Conservation (phyloP, 2,888 invertebrate species). For the Andrena marginata region DNA sequence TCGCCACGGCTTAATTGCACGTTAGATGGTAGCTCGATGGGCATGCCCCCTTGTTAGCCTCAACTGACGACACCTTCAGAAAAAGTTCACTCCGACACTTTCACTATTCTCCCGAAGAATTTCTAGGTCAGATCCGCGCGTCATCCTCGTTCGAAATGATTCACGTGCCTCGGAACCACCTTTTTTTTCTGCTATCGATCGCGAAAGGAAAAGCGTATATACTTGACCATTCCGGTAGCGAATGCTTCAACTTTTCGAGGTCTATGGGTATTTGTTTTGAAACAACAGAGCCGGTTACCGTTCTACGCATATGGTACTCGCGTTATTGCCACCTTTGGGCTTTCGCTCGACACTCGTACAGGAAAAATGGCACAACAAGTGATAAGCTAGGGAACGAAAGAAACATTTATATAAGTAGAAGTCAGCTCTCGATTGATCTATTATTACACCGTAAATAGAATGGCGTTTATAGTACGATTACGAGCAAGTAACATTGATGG, state of each 20-base stretch:
- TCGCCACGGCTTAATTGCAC: conserved; percentile 71
- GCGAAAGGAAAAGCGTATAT: not conserved
- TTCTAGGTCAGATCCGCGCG: conserved; percentile 63
- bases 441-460: no score
- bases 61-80: conserved; percentile 17
- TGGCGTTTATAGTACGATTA: no score
- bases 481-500: no score
- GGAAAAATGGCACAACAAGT: not conserved
- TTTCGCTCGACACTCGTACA: not conserved
- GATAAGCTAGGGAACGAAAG: not conserved
- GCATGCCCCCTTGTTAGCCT: conserved; percentile 11
- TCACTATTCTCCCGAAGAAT: conserved; percentile 61
- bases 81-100: conserved; percentile 53
- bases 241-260: not conserved
- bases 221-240: not conserved
- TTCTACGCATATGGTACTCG: not conserved
- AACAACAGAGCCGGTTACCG: not conserved
- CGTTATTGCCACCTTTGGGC: not conserved
- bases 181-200: not conserved
- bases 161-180: conserved; percentile 3
- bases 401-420: not conserved
- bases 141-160: conserved; percentile 37
- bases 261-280: not conserved
- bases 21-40: conserved; percentile 53
- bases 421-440: no score